Percentiles rank a stretch among this genome's conserved stretches.
Conservation (phyloP, 2,888 invertebrate species). For the Corbicula japonica region DNA sequence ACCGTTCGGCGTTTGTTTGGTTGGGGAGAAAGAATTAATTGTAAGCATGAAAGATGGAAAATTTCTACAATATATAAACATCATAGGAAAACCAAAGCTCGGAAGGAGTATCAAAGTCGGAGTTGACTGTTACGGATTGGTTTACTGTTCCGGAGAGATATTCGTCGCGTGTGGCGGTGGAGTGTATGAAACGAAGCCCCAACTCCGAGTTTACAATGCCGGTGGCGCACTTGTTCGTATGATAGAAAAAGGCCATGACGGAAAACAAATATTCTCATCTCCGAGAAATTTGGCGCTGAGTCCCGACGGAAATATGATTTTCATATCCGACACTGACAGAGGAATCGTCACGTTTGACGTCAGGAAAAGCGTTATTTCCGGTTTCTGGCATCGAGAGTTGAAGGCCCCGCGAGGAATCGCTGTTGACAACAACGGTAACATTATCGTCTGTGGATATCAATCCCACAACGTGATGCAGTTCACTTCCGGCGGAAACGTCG, state of each 20-base stretch:
- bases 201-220: conserved; percentile 15
- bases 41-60: conserved; percentile 17
- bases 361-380: conserved; percentile 17
- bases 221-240: conserved; percentile 1
- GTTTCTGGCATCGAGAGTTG: conserved; percentile 5
- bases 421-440: conserved; percentile 9
- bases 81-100: conserved; percentile 10
- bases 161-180: conserved; percentile 22
- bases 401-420: conserved; percentile 15
- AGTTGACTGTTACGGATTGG: conserved; percentile 15
- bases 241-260: conserved; percentile 14
- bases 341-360: conserved; percentile 17
- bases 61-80: conserved; percentile 9
- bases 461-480: conserved; percentile 19
- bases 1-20: conserved; percentile 8
- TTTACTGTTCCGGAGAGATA: background rate
- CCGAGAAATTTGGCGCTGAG: conserved; percentile 17
- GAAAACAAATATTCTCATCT: conserved; percentile 7
- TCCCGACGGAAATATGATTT: background rate
- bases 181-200: conserved; percentile 16
- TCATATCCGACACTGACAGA: conserved; percentile 13
- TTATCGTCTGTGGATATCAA: conserved; percentile 10
- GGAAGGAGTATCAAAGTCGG: conserved; percentile 12
- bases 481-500: conserved; percentile 4
- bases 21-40: background rate